Evolutionary conservation across 1,140 invertebrate species (phyloP).

Genomic region (Stenopsyche tienmushanensis): DNA sequence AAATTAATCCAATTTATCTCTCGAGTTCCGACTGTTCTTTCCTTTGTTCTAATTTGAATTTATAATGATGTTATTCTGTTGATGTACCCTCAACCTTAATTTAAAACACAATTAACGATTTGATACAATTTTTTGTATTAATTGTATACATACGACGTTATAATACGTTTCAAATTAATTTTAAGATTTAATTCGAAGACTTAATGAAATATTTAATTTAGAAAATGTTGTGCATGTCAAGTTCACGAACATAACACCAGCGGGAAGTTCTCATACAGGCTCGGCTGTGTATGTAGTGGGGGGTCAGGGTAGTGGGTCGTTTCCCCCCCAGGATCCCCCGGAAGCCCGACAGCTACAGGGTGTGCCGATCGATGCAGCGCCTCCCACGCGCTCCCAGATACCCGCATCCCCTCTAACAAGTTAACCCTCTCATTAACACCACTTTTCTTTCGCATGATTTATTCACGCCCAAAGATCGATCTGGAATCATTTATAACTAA

Average conservation of each 20-base stretch:
- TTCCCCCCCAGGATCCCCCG: neutral
- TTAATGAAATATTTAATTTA: too few species aligned
- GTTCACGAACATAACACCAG: conserved; percentile 19
- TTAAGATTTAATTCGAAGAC: too few species aligned
- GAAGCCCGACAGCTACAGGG: conserved; percentile 13
- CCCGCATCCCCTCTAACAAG: conserved; percentile 19
- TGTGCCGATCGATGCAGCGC: conserved; percentile 40
- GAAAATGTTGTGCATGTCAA: conserved; percentile 11
- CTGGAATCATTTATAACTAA: neutral
- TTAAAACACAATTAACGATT: too few species aligned
- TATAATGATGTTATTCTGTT: too few species aligned
- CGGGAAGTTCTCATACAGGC: neutral
- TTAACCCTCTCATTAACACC: conserved; percentile 21
- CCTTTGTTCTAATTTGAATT: too few species aligned
- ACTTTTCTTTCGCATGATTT: conserved; percentile 8
- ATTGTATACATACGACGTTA: too few species aligned
- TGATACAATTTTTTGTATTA: too few species aligned
- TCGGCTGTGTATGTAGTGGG: conserved; percentile 6
- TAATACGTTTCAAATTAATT: too few species aligned
- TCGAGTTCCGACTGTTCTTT: too few species aligned
- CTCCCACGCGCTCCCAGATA: conserved; percentile 37
- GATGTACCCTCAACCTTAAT: too few species aligned
- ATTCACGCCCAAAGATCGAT: conserved; percentile 1
- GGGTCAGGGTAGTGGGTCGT: conserved; percentile 34
- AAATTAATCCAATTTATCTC: too few species aligned